Base-by-base conservation (phyloP, 2,113 vertebrate genomes). In the Notothenia rossii region DNA sequence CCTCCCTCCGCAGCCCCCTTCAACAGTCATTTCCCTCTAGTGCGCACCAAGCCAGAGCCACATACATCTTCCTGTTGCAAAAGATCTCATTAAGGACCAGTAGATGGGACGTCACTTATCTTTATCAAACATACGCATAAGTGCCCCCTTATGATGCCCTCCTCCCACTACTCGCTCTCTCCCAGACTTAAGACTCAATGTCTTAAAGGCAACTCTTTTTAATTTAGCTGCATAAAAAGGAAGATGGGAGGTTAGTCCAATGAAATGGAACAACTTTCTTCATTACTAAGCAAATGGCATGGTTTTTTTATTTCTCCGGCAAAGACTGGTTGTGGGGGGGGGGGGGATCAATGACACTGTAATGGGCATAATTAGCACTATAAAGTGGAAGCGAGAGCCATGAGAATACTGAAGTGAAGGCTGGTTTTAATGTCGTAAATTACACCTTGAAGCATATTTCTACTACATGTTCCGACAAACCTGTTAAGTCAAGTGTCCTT, bases 81-180 rank as follows among this genome's bases (percentile, higher is more conserved):
- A 94, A 89, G 90, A 94, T 93, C 93, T 96, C 96, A 96, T 97
- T 96, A 96, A 95, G 90, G 67, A 87, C 88, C 88, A 94, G 91
- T 88, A 91, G 93, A 97, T 95, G 94, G 94, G 91, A 91, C 94
- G 83, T 70, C 88, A 94, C 94, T 96, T 97, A 96, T 97, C 96
- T 94, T 81, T 90, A 93, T 94, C 95, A 95, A 97, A 95, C 95
- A 96, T 94, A 95, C 92, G 93, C 95, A 94, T 93, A 91, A 93
- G 82, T 92, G 79, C 90, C 94, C 92, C 90, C 91, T 88, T 68
- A 75, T 84, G 89, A 88, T 86, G 78, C 80, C 72, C 45, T 45
- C 74, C 74, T 53, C 67, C 58, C 56, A 61, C 70, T n/a, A 49
- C 55, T 15, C 77, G 71, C 78, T 65, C 69, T 54, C 56, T 66